phyloP scores from a whole-genome alignment of 2,888 invertebrate genomes.

The Paralinhomoeus sp. region DNA sequence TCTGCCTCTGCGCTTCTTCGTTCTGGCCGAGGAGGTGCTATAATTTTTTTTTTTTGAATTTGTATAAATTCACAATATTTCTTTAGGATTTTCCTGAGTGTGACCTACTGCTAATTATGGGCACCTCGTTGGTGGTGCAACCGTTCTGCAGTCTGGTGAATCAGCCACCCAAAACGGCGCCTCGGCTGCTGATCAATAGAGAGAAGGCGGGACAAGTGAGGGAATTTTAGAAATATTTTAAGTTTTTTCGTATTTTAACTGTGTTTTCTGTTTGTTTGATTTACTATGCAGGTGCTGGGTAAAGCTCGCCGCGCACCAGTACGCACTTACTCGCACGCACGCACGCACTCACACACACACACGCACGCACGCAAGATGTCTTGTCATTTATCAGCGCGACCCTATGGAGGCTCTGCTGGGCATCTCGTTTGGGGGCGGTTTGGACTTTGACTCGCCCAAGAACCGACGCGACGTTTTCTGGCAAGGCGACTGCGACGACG shows the following conservation, averaged over 20 bases:
- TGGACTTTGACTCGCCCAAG: constrained; percentile 44
- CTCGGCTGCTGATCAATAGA: constrained; percentile 62
- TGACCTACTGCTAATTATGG: constrained; percentile 76
- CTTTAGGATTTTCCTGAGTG: constrained; percentile 52
- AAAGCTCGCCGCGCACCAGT: too few species aligned
- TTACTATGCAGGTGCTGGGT: too few species aligned
- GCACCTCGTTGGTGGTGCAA: constrained; percentile 74
- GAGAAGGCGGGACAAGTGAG: constrained; percentile 42
- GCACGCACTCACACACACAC: too few species aligned
- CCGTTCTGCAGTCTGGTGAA: constrained; percentile 74
- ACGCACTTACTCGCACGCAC: too few species aligned
- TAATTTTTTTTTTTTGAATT: background rate
- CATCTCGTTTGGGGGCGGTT: constrained; percentile 35
- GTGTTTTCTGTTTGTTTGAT: background rate
- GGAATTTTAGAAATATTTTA: background rate
- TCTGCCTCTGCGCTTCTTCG: constrained; percentile 48
- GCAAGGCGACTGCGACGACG: constrained; percentile 28
- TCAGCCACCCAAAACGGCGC: constrained; percentile 48
- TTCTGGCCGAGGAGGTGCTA: constrained; percentile 37
- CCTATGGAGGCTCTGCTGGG: constrained; percentile 8
- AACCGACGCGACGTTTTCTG: constrained; percentile 29
- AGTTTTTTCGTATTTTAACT: background rate
- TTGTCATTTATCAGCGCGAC: constrained; percentile 1
- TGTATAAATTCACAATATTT: background rate
- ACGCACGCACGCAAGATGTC: too few species aligned